phyloP scores from a whole-genome alignment of 2,113 vertebrate genomes.

The Scomber japonicus region DNA sequence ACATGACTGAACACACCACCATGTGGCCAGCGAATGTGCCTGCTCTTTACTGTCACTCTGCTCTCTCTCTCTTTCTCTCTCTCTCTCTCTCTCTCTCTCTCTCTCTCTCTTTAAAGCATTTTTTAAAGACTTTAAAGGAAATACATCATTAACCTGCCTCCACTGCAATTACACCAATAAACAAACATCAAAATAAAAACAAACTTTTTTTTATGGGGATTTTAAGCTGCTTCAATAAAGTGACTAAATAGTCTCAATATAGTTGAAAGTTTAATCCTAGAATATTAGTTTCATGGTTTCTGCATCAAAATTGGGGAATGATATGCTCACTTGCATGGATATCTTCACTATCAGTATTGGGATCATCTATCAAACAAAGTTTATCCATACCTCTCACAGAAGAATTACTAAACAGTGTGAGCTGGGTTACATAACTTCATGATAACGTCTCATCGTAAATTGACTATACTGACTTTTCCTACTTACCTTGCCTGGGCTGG shows the following conservation, averaged over 20 bases:
- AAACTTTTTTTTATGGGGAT: too few relatives aligned
- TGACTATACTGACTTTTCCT: conserved; percentile 21
- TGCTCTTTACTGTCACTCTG: background rate
- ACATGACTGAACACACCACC: conserved; percentile 56
- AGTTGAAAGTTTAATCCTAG: too few relatives aligned
- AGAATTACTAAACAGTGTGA: too few relatives aligned
- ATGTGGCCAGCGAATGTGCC: conserved; percentile 28
- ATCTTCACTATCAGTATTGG: background rate
- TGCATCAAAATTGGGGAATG: too few relatives aligned
- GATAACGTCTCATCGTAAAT: conserved; percentile 16
- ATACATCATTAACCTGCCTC: background rate
- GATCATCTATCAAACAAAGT: conserved; percentile 6
- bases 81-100: too few relatives aligned
- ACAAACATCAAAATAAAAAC: too few relatives aligned
- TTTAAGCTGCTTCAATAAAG: too few relatives aligned
- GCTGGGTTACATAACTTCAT: conserved; percentile 12
- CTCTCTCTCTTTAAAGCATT: background rate
- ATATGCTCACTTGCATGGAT: background rate
- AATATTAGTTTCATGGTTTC: too few relatives aligned
- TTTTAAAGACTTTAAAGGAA: too few relatives aligned
- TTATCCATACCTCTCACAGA: conserved; percentile 4
- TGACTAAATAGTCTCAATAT: too few relatives aligned
- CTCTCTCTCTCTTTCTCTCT: too few relatives aligned
- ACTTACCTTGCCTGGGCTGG: conserved; percentile 53
- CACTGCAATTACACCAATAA: too few relatives aligned